Percentiles rank a stretch among this genome's conserved stretches.
Evolutionary conservation across 2,888 invertebrate species (phyloP).

Genomic region (Xanthia icteritia): DNA sequence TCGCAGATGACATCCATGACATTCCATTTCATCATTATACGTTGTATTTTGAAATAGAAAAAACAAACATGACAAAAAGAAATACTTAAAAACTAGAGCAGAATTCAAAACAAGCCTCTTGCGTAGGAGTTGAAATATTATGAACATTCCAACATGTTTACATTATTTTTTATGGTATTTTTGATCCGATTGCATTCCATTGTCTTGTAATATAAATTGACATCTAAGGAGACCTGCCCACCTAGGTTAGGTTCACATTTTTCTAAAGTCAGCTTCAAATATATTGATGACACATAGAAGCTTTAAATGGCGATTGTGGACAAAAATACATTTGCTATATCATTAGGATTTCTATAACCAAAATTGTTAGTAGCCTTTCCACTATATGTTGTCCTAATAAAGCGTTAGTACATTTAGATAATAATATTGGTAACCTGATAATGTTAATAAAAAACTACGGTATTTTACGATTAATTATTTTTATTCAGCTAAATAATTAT

Average conservation of each 20-base stretch:
- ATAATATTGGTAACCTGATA: not conserved
- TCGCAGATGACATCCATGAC: constrained; percentile 60
- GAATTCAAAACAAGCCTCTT: constrained; percentile 74
- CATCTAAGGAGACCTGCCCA: constrained; percentile 57
- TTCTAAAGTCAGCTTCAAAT: constrained; percentile 53
- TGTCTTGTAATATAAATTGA: constrained; percentile 50
- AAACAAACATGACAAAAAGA: constrained; percentile 63
- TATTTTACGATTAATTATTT: not conserved
- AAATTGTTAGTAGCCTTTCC: not conserved
- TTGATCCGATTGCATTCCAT: constrained; percentile 54
- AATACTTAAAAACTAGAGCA: constrained; percentile 76
- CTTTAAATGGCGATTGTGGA: constrained; percentile 25
- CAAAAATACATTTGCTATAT: constrained; percentile 12
- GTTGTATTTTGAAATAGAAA: constrained; percentile 30
- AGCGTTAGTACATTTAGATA: not conserved
- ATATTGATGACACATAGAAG: constrained; percentile 56
- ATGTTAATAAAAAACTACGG: not conserved
- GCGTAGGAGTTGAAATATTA: constrained; percentile 73
- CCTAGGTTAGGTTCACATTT: constrained; percentile 48
- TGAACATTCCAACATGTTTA: constrained; percentile 72
- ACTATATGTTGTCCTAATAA: not conserved
- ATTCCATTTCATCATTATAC: constrained; percentile 48
- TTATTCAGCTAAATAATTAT: too few relatives aligned
- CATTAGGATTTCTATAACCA: not conserved
- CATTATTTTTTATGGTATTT: constrained; percentile 60